These are phyloP conservation scores for Cheilosia impressa DNA, from an alignment of 2,888 invertebrate genomes.

Conservation along the genomic window DNA sequence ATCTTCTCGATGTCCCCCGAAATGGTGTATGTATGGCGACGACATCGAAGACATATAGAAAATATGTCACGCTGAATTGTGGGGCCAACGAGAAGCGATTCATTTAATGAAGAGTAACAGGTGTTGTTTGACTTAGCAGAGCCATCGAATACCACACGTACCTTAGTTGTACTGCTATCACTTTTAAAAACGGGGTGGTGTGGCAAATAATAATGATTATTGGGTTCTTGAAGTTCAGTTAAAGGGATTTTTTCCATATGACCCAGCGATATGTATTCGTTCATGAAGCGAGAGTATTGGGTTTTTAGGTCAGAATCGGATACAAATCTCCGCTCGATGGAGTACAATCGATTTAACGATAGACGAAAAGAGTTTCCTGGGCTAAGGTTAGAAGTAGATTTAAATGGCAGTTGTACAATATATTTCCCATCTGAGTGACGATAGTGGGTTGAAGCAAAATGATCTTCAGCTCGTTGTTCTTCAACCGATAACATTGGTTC, in stretches of 20 bases:
- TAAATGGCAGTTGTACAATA: slow-evolving; percentile 22
- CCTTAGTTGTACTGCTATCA: slow-evolving; percentile 40
- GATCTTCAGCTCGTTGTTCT: slow-evolving; percentile 21
- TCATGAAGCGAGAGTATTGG: slow-evolving; percentile 21
- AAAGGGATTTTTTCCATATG: slow-evolving; percentile 47
- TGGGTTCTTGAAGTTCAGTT: not conserved
- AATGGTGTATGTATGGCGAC: slow-evolving; percentile 33
- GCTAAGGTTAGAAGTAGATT: too few relatives aligned
- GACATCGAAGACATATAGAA: slow-evolving; percentile 32
- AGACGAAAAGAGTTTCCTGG: not conserved
- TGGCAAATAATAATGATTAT: slow-evolving; percentile 34
- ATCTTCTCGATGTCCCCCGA: slow-evolving; percentile 69
- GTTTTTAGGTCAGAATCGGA: slow-evolving; percentile 2
- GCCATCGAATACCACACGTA: slow-evolving; percentile 62
- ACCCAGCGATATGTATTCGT: slow-evolving; percentile 27
- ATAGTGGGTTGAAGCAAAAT: slow-evolving; percentile 5
- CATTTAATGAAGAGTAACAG: not conserved
- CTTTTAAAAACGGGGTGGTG: slow-evolving; percentile 55
- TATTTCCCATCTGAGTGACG: slow-evolving; percentile 19
- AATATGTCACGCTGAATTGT: not conserved
- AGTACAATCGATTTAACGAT: slow-evolving; percentile 14
- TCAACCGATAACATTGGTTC: slow-evolving; percentile 12
- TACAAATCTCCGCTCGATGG: slow-evolving; percentile 23
- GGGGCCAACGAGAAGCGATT: not conserved
- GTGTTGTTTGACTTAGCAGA: slow-evolving; percentile 13